Evolutionary conservation across 30 jellyfish, hydroid and myxozoan species (phyloP).

Genomic region (Chironex yamaguchii): DNA sequence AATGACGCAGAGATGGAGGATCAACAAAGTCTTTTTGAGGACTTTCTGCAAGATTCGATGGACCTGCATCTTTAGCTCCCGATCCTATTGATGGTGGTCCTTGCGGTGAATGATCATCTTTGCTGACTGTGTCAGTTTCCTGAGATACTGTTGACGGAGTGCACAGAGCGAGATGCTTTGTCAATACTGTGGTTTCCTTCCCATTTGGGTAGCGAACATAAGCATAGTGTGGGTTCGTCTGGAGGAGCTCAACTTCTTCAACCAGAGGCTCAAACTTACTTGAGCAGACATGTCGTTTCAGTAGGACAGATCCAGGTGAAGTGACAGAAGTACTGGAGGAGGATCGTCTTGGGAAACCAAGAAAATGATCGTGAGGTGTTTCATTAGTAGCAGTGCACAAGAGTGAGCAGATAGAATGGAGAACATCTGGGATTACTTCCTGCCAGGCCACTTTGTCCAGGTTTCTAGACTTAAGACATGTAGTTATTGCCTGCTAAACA

Average conservation of each 20-base stretch:
- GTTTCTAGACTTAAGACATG: constrained; percentile 12
- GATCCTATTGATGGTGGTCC: too few species aligned
- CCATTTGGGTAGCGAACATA: not conserved
- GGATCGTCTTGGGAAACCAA: constrained; percentile 19
- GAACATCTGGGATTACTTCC: constrained; percentile 46
- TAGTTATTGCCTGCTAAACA: constrained; percentile 43
- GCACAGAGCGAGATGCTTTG: not conserved
- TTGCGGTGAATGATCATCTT: too few species aligned
- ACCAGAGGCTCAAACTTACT: constrained; percentile 23
- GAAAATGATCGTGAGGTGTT: constrained; percentile 64
- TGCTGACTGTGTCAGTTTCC: too few species aligned
- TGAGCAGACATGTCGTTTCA: constrained; percentile 22
- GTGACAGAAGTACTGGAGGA: constrained; percentile 1
- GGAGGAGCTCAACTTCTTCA: constrained; percentile 16
- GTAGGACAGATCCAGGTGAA: constrained; percentile 64
- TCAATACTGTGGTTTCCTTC: not conserved
- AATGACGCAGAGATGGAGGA: too few species aligned
- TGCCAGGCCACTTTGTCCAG: constrained; percentile 19
- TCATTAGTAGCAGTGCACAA: constrained; percentile 59
- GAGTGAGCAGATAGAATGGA: constrained; percentile 71
- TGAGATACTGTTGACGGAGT: not conserved
- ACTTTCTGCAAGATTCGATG: too few species aligned
- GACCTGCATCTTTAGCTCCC: too few species aligned
- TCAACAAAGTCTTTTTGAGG: too few species aligned
- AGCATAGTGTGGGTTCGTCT: constrained; percentile 38